Conservation (phyloP, 1,140 invertebrate genomes). For the Spodoptera frugiperda region DNA sequence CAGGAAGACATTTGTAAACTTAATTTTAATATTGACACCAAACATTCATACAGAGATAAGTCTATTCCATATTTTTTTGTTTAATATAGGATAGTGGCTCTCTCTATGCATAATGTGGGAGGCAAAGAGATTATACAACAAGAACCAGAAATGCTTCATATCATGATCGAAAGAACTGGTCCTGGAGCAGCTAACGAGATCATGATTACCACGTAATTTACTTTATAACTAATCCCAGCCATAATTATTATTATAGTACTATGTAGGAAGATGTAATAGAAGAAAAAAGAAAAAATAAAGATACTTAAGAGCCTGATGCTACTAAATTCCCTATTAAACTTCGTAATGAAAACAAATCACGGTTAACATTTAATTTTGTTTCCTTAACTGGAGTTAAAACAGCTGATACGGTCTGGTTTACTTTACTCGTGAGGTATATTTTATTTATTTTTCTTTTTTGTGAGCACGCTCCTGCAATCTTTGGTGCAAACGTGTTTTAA, state of each 20-base stretch:
- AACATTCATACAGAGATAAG: neutral
- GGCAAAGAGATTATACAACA: constrained; percentile 24
- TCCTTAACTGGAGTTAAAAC: constrained; percentile 8
- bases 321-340: neutral
- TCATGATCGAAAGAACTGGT: constrained; percentile 31
- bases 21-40: constrained; percentile 2
- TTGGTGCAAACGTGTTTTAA: constrained; percentile 44
- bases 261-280: neutral
- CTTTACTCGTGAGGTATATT: constrained; percentile 27
- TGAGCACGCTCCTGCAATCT: constrained; percentile 27
- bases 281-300: neutral
- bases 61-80: neutral
- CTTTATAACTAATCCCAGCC: constrained; percentile 2
- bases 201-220: constrained; percentile 26
- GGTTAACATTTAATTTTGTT: constrained; percentile 1
- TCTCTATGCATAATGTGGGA: constrained; percentile 1
- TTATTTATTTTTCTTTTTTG: constrained; percentile 42
- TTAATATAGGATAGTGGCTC: neutral
- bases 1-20: constrained; percentile 25
- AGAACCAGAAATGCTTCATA: constrained; percentile 28
- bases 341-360: neutral
- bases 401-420: constrained; percentile 34
- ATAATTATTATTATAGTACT: neutral
- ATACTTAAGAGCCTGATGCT: neutral
- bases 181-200: constrained; percentile 10